Base-by-base conservation (phyloP, 2,888 invertebrate species). In the Oscheius sp. region DNA sequence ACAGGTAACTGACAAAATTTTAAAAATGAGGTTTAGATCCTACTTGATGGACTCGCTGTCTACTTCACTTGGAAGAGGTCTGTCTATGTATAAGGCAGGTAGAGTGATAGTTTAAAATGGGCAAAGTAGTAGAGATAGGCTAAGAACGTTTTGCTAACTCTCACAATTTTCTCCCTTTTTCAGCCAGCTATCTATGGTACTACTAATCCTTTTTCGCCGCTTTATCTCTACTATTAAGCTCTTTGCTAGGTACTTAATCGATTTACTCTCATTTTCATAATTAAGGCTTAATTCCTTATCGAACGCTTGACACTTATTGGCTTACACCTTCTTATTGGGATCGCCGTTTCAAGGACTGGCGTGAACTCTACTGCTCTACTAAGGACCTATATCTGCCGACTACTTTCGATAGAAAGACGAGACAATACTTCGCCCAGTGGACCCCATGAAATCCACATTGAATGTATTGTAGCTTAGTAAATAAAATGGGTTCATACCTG, bases 311-410 rank as follows among this genome's bases (percentile, higher is more conserved):
- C 59, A 78, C 78, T 61, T 81, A 81, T 68, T 81, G 78, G 78
- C 72, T 80, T 44, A 80, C 81, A 50, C 80, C 80, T 20, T 67
- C 68, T 56, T 78, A 77, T 68, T 81, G 81, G 81, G 81, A 81
- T 68, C 72, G 75, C 41, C 73, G 78, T 22, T 78, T 78, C 73
- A 77, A 78, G 68, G 72, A 77, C 59, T 77, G 77, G 77, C 71
- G 77, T 41, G 77, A 77, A 67, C 72, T 75, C 22, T 77, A 77
- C 59, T 59, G 56, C 54, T 32, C 75, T 41, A 75, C 75, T 47
- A 75, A 73, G 57, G 73, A 73, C 56, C 44, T 63, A 1, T 73
- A 75, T 57, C 66, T 75, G 32, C 77, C 77, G 28, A 32, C 72
- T 0, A 75, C 75, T 20, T 77, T 72, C 67, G 77, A 77, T 68